These are phyloP conservation scores for Calycopis cecrops DNA, from an alignment of 1,140 invertebrate genomes.

Conservation along the genomic window DNA sequence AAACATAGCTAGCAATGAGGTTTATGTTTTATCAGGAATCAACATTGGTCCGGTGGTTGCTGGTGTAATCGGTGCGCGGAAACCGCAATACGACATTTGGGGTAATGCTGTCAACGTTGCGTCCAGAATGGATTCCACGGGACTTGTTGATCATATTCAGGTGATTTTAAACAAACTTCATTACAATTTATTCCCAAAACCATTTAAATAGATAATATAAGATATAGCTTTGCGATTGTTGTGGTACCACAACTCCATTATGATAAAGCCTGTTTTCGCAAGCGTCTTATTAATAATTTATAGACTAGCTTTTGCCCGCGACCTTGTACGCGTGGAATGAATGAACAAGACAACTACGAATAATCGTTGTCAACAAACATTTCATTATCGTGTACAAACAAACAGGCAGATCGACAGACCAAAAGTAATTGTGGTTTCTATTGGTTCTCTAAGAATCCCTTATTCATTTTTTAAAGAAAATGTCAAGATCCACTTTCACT, in stretches of 20 bases:
- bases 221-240: slow-evolving; percentile 38
- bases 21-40: slow-evolving; percentile 79
- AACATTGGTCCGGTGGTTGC: slow-evolving; percentile 96
- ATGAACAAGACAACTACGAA: too few species aligned
- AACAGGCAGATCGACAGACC: too few species aligned
- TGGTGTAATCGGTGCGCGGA: slow-evolving; percentile 95
- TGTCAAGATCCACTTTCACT: too few species aligned
- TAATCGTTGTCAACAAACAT: too few species aligned
- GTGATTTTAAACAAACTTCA: slow-evolving; percentile 51
- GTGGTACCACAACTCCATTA: slow-evolving; percentile 49
- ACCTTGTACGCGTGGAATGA: too few species aligned
- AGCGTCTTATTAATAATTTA: not conserved
- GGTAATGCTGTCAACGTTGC: slow-evolving; percentile 96
- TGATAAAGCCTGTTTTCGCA: too few species aligned
- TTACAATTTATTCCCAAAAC: too few species aligned
- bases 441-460: too few species aligned
- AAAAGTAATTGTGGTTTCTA: too few species aligned
- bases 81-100: slow-evolving; percentile 94
- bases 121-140: slow-evolving; percentile 91
- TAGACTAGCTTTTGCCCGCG: not conserved
- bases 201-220: not conserved
- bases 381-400: too few species aligned
- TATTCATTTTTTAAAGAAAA: too few species aligned
- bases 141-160: slow-evolving; percentile 88
- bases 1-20: slow-evolving; percentile 18